A percentile compares a stretch with the other conserved stretches of the same genome.
These are phyloP conservation scores for Lamprologus speciosus DNA, from an alignment of 2,113 vertebrate species.

Conservation along the genomic window DNA sequence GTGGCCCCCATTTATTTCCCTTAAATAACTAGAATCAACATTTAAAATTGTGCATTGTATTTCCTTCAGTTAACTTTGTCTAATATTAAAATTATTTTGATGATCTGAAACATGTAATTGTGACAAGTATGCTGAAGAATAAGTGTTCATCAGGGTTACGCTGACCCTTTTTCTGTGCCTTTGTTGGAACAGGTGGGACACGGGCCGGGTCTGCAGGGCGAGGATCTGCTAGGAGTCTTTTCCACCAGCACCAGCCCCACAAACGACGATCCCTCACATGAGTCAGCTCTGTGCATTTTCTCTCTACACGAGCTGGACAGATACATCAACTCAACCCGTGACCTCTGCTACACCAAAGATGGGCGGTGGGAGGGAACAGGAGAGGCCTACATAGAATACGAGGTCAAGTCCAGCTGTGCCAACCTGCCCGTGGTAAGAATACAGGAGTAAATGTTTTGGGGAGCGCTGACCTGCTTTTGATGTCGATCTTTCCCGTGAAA, in stretches of 20 bases:
- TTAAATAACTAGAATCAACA: not conserved
- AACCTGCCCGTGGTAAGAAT: conserved; percentile 82
- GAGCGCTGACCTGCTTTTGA: not conserved
- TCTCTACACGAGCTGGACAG: conserved; percentile 83
- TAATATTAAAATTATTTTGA: not conserved
- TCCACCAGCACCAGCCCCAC: conserved; percentile 73
- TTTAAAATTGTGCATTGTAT: not conserved
- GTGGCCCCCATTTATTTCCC: not conserved
- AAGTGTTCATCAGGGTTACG: not conserved
- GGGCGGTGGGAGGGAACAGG: conserved; percentile 69
- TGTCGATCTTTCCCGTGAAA: not conserved
- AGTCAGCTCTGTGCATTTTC: conserved; percentile 85
- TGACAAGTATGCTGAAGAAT: not conserved
- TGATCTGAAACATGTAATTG: not conserved
- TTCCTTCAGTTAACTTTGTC: not conserved
- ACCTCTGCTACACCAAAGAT: conserved; percentile 88
- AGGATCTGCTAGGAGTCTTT: conserved; percentile 86
- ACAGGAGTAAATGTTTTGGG: not conserved
- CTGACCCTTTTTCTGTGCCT: not conserved
- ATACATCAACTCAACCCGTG: conserved; percentile 81
- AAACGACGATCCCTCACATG: conserved; percentile 67
- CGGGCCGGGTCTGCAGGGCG: conserved; percentile 49
- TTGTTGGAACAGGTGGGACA: conserved; percentile 66
- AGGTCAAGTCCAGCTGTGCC: conserved; percentile 92
- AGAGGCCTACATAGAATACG: conserved; percentile 91